Percentiles rank a stretch among this genome's conserved stretches.
phyloP scores from a whole-genome alignment of 2,797 vertebrate species.

The Salmo trutta region DNA sequence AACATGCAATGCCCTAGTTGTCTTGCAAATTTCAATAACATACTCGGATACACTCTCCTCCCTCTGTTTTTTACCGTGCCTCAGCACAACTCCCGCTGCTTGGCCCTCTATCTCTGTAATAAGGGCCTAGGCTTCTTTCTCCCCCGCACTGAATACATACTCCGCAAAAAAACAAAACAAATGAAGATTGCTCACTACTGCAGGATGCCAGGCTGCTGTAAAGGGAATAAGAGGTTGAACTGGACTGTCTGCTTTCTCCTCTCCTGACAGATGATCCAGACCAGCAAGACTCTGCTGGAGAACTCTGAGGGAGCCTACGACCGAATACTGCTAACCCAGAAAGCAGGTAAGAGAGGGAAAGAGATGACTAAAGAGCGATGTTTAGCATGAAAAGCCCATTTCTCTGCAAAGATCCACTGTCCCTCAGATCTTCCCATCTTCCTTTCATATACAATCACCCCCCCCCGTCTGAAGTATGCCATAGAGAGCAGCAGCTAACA shows the following conservation, averaged over 20 bases:
- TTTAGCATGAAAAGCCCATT: conserved; percentile 8
- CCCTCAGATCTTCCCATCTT: conserved; percentile 7
- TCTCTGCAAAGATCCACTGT: conserved; percentile 12
- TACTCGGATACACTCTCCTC: not conserved
- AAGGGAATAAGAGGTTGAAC: conserved; percentile 16
- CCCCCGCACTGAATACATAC: conserved; percentile 39
- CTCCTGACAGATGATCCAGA: conserved; percentile 89
- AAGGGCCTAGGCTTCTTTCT: conserved; percentile 43
- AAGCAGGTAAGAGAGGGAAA: conserved; percentile 80
- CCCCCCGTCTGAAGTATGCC: conserved; percentile 24
- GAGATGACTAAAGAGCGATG: not conserved
- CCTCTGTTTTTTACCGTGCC: conserved; percentile 57
- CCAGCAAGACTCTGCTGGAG: conserved; percentile 86
- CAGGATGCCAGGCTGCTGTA: conserved; percentile 32
- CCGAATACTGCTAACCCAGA: conserved; percentile 91
- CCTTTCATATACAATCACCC: not conserved
- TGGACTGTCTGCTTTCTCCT: conserved; percentile 36
- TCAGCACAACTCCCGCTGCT: conserved; percentile 41
- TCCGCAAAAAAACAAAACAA: conserved; percentile 24
- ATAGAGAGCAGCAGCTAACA: conserved; percentile 13
- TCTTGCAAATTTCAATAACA: not conserved
- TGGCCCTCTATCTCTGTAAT: conserved; percentile 55
- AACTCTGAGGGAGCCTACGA: conserved; percentile 87
- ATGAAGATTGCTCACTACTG: conserved; percentile 26
- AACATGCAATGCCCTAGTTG: conserved; percentile 10